These are phyloP conservation scores for Triplophysa tibetana DNA, from an alignment of 2,113 vertebrate species.

Conservation along the genomic window DNA sequence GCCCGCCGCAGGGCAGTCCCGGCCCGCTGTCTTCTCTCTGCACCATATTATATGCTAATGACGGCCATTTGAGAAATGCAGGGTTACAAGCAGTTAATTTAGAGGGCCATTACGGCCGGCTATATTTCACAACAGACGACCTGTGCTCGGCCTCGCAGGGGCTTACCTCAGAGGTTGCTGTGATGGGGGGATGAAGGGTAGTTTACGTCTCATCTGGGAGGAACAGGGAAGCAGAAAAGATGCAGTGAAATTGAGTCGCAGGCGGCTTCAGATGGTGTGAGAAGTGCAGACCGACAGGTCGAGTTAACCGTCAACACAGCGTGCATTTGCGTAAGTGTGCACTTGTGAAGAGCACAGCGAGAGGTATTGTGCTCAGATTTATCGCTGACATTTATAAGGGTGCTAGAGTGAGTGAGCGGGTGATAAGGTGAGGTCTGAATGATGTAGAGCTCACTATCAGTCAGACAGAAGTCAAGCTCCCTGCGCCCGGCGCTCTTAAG, in stretches of 20 bases:
- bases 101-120: constrained; percentile 85
- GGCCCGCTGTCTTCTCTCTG: constrained; percentile 83
- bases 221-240: constrained; percentile 43
- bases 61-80: constrained; percentile 84
- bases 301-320: neutral
- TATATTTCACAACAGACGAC: constrained; percentile 81
- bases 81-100: constrained; percentile 97
- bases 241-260: constrained; percentile 56
- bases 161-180: constrained; percentile 65
- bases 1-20: constrained; percentile 77
- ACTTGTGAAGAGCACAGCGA: constrained; percentile 58
- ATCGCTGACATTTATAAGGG: constrained; percentile 76
- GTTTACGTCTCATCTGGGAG: constrained; percentile 56
- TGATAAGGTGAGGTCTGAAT: constrained; percentile 62
- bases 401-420: constrained; percentile 51
- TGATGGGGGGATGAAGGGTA: constrained; percentile 22
- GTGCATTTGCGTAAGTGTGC: constrained; percentile 46
- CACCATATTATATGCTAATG: constrained; percentile 96
- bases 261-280: constrained; percentile 4
- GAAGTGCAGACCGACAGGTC: neutral
- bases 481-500: constrained; percentile 73
- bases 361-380: constrained; percentile 75
- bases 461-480: constrained; percentile 77
- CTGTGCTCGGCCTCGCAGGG: constrained; percentile 56
- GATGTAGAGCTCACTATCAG: constrained; percentile 72